Evolutionary conservation across 2,888 invertebrate genomes (phyloP).

Genomic region (Eilema depressum): DNA sequence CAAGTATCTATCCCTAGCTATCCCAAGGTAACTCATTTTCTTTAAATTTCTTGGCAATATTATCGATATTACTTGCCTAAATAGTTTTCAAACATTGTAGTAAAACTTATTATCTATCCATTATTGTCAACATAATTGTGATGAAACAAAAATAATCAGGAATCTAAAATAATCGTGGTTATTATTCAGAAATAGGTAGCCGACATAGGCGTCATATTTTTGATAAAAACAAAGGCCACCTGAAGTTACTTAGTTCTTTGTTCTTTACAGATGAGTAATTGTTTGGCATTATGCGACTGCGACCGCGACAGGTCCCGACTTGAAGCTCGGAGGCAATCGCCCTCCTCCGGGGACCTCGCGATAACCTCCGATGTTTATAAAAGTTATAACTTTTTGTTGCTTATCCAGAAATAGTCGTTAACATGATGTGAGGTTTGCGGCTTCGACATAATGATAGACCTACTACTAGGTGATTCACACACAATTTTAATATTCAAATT

Average conservation of each 20-base stretch:
- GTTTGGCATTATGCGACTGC: constrained; percentile 60
- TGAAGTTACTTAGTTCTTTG: constrained; percentile 47
- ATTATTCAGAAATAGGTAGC: constrained; percentile 17
- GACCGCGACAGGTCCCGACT: constrained; percentile 77
- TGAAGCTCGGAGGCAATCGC: constrained; percentile 68
- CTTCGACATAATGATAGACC: constrained; percentile 19
- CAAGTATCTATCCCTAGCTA: too few relatives aligned
- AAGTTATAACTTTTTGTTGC: constrained; percentile 47
- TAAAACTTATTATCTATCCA: neutral
- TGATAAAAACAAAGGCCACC: constrained; percentile 39
- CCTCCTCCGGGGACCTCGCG: constrained; percentile 66
- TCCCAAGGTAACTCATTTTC: neutral
- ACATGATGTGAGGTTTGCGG: constrained; percentile 19
- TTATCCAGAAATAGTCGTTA: constrained; percentile 34
- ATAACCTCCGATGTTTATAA: constrained; percentile 68
- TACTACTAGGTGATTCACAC: constrained; percentile 6
- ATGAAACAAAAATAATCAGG: neutral
- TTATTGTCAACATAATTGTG: neutral
- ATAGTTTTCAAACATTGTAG: neutral
- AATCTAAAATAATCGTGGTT: constrained; percentile 11
- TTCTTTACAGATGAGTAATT: constrained; percentile 53
- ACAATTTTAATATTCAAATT: neutral
- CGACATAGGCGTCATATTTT: constrained; percentile 20
- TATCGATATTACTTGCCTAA: neutral
- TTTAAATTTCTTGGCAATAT: neutral